Evolutionary conservation across 2,113 vertebrate species (phyloP).

Genomic region (Pygoscelis adeliae): DNA sequence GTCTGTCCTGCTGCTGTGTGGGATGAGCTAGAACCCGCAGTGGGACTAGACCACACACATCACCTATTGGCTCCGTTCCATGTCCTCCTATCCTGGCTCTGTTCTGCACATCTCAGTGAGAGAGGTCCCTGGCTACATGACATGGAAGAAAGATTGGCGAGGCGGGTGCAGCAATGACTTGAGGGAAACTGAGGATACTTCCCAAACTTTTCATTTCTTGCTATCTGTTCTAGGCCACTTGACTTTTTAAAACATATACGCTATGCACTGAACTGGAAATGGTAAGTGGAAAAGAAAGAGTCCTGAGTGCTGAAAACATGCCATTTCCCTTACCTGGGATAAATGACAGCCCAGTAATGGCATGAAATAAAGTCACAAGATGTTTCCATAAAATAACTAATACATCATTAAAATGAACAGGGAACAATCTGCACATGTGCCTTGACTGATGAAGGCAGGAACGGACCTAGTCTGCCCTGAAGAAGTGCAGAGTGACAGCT

Average conservation of each 20-base stretch:
- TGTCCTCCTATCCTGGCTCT: background rate
- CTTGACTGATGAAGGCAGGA: background rate
- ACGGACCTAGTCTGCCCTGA: background rate
- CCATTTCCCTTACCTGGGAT: background rate
- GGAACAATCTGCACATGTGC: background rate
- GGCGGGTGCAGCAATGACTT: background rate
- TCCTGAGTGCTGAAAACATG: background rate
- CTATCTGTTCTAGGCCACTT: background rate
- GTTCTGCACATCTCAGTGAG: background rate
- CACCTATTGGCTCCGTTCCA: rapidly evolving
- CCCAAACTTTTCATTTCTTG: background rate
- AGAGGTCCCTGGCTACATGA: background rate
- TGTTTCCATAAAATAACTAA: background rate
- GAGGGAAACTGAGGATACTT: background rate
- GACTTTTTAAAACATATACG: background rate
- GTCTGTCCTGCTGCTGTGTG: background rate
- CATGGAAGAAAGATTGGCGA: background rate
- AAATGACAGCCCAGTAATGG: background rate
- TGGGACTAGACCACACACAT: background rate
- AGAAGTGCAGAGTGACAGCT: background rate
- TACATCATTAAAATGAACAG: background rate
- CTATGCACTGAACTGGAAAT: background rate
- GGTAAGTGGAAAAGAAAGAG: background rate
- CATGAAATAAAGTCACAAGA: background rate
- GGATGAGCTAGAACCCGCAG: background rate